Evolutionary conservation across 2,888 invertebrate genomes (phyloP).

Genomic region (Parascotia fuliginaria): DNA sequence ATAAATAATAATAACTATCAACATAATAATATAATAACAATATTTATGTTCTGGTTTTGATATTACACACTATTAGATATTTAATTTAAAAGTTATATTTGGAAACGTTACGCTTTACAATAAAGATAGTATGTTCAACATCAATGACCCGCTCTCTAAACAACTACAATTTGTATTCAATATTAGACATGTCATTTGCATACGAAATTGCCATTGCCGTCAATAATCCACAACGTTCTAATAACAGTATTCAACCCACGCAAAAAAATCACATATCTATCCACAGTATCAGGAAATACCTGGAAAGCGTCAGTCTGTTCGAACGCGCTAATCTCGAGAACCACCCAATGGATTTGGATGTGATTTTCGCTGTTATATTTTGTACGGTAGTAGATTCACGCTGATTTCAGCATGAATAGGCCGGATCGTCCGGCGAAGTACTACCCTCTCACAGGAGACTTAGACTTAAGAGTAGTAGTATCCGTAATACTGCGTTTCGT

Average conservation of each 20-base stretch:
- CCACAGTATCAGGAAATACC: no score
- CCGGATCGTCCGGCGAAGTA: no score
- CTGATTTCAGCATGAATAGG: no score
- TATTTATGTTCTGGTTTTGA: background rate
- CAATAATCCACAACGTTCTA: slow-evolving; percentile 21
- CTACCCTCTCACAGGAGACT: no score
- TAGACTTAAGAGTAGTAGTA: no score
- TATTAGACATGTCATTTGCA: slow-evolving; percentile 31
- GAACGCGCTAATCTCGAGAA: no score
- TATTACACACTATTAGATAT: background rate
- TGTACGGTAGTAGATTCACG: no score
- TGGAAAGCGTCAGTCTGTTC: no score
- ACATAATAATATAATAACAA: background rate
- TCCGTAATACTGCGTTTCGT: no score
- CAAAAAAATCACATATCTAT: no score
- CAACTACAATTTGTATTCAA: slow-evolving; percentile 24
- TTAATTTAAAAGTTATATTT: background rate
- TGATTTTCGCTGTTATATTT: no score
- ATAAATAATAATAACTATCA: background rate
- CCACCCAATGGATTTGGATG: no score
- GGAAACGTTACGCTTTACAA: background rate
- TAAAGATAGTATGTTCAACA: background rate
- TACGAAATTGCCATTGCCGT: slow-evolving; percentile 28
- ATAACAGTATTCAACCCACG: slow-evolving; percentile 27
- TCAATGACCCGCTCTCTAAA: slow-evolving; percentile 8